phyloP scores from a whole-genome alignment of 1,140 invertebrate genomes.

The Ericerus pela region DNA sequence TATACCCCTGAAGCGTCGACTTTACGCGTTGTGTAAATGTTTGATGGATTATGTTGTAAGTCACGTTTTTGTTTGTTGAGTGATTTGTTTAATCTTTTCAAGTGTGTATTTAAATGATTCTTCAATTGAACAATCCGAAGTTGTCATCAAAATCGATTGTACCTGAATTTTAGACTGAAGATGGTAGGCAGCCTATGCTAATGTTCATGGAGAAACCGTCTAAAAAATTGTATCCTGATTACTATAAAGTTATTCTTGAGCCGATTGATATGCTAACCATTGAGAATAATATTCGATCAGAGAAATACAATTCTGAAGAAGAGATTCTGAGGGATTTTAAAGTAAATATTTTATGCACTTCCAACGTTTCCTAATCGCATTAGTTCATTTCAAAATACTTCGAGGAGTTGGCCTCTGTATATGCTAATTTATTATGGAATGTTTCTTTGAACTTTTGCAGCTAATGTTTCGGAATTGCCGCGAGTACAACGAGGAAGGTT shows the following conservation, averaged over 20 bases:
- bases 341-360: conserved; percentile 29
- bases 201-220: conserved; percentile 94
- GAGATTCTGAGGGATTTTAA: conserved; percentile 54
- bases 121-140: conserved; percentile 16
- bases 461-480: conserved; percentile 93
- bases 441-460: conserved; percentile 33
- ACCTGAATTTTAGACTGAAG: conserved; percentile 41
- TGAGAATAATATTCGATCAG: conserved; percentile 70
- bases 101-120: conserved; percentile 16
- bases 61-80: too few relatives aligned
- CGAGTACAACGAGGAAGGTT: conserved; percentile 90
- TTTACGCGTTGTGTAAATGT: conserved; percentile 56
- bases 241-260: conserved; percentile 83
- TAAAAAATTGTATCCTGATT: conserved; percentile 88
- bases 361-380: background rate
- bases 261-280: conserved; percentile 93
- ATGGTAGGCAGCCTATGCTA: conserved; percentile 70
- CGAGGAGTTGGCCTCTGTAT: too few relatives aligned
- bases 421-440: too few relatives aligned
- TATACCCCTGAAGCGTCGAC: conserved; percentile 54
- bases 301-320: conserved; percentile 46
- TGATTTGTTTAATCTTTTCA: too few relatives aligned
- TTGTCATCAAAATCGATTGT: conserved; percentile 4
- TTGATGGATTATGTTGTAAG: conserved; percentile 56
- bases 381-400: background rate